Conservation (phyloP, 2,888 invertebrate genomes). For the Macrosoma leucophasiata region DNA sequence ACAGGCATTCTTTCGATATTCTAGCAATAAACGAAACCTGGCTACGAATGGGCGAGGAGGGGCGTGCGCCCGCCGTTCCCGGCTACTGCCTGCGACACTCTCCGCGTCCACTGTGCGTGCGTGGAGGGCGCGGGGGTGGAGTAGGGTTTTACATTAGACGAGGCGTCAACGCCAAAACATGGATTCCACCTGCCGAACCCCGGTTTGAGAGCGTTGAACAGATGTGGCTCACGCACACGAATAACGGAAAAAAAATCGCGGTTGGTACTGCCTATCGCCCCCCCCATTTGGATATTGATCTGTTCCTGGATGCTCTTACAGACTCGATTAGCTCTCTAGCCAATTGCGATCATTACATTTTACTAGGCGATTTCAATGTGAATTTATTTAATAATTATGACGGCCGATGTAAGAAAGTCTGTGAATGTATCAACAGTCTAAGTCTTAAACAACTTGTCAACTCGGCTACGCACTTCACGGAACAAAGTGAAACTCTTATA, state of each 20-base stretch:
- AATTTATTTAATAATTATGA: not conserved
- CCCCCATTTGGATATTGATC: constrained; percentile 11
- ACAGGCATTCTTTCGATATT: constrained; percentile 9
- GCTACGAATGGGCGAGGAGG: constrained; percentile 19
- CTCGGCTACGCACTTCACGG: not conserved
- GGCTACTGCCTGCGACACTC: constrained; percentile 18
- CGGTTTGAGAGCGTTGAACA: constrained; percentile 10
- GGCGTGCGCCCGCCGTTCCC: constrained; percentile 18
- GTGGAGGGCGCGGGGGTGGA: constrained; percentile 12
- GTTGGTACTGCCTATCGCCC: constrained; percentile 19
- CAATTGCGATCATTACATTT: constrained; percentile 9
- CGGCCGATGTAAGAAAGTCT: not conserved
- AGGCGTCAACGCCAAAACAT: constrained; percentile 3
- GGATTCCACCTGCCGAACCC: not conserved
- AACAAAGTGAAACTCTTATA: not conserved
- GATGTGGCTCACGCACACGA: constrained; percentile 14
- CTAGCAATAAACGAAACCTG: constrained; percentile 28
- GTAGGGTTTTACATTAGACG: constrained; percentile 17
- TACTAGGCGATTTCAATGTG: constrained; percentile 7
- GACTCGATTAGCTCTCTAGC: constrained; percentile 7
- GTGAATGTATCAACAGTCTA: not conserved
- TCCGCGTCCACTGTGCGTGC: constrained; percentile 9
- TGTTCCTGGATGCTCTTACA: constrained; percentile 14
- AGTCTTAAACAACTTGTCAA: no score
- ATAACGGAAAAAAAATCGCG: constrained; percentile 3